These are phyloP conservation scores for Sapayoa aenigma DNA, from an alignment of 2,113 vertebrate genomes.

Conservation along the genomic window DNA sequence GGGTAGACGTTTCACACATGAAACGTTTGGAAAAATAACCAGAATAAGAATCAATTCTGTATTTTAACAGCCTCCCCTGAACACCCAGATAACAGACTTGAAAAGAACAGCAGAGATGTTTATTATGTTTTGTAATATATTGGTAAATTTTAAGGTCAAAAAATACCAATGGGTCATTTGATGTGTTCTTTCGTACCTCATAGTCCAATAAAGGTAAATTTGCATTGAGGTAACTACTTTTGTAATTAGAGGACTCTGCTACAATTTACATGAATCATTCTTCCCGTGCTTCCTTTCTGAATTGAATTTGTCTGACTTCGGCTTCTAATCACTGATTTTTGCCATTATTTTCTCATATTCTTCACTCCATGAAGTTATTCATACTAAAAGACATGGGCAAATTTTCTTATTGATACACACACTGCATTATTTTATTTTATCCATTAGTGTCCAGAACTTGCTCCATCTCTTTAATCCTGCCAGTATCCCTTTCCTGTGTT, in stretches of 20 bases:
- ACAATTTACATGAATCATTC: conserved; percentile 32
- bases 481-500: not conserved
- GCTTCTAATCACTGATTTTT: not conserved
- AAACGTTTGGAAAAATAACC: not conserved
- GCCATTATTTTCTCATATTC: not conserved
- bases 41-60: not conserved
- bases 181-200: not conserved
- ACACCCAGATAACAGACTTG: not conserved
- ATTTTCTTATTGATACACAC: not conserved
- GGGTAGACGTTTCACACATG: not conserved
- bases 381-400: not conserved
- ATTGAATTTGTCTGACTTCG: not conserved
- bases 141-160: not conserved
- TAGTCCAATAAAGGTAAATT: not conserved
- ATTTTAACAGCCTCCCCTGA: not conserved
- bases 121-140: not conserved
- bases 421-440: not conserved
- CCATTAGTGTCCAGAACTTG: not conserved
- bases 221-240: conserved; percentile 16
- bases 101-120: not conserved
- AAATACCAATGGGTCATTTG: not conserved
- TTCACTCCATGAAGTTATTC: not conserved
- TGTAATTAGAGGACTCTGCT: conserved; percentile 4
- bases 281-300: conserved; percentile 15
- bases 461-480: not conserved